Base-by-base conservation (phyloP, 2,797 vertebrate genomes). In the Parauchenoglanis punctatus region DNA sequence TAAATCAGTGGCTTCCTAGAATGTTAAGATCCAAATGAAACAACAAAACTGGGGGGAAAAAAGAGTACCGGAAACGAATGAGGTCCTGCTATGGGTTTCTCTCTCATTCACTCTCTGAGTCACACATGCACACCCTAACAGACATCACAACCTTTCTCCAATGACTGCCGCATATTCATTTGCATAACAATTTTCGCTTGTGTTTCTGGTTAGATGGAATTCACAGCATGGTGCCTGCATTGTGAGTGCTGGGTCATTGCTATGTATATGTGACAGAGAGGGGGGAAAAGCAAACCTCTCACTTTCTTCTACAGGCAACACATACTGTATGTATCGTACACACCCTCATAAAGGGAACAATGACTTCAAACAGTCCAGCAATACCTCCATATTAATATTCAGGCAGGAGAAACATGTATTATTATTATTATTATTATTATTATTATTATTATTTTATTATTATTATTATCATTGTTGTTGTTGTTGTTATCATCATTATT, bases 111-210 rank as follows among this genome's bases (percentile, higher is more conserved):
- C 73, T 88, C 63, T 68, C 44, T 67, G 77, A 88, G 46, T 80
- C 49, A 90, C 56, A 89, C 76, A 88, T 40, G 40, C 85, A 89
- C 89, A 82, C 89, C 85, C 87, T 88, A 91, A 93, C 92, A 95
- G 92, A 94, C 92, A 92, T 91, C 81, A 81, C 91, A 89, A 90
- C 93, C 93, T 94, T 92, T 93, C 80, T 90, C 91, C 91, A 91
- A 91, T 92, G 92, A 92, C 94, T 92, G 93, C 92, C 93, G 93
- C 94, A 94, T 91, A 92, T 23, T 92, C 93, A 96, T 96, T 96
- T 96, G 96, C 96, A 96, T 96, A 96, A 96, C 95, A 96, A 96
- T 96, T 95, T 96, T 94, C 94, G 94, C 94, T 96, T 96, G 95
- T 96, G 96, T 96, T 96, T 95, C 94, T 96, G 95, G 94, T 95